phyloP scores from a whole-genome alignment of 2,113 vertebrate species.

The Ammodytes marinus region DNA sequence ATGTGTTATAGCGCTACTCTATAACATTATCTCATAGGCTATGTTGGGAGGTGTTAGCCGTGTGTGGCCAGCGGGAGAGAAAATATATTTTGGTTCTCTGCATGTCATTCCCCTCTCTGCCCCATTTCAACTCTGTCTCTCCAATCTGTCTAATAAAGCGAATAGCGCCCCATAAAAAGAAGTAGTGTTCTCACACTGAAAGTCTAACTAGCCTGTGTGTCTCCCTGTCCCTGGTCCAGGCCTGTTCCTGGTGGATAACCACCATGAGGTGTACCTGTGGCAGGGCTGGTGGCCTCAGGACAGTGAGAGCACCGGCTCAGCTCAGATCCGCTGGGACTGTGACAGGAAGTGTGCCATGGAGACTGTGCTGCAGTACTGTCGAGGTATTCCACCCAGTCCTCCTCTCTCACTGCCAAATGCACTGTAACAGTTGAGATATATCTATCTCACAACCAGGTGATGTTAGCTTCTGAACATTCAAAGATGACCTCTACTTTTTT shows the following conservation, averaged over 20 bases:
- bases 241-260: conserved; percentile 95
- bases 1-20: too few relatives aligned
- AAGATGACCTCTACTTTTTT: too few relatives aligned
- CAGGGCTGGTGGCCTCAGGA: conserved; percentile 97
- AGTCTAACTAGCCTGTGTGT: neutral
- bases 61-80: too few relatives aligned
- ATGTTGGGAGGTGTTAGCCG: too few relatives aligned
- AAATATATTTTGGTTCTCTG: too few relatives aligned
- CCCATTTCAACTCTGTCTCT: too few relatives aligned
- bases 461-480: neutral
- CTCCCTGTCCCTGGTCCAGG: conserved; percentile 73
- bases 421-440: too few relatives aligned
- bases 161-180: too few relatives aligned
- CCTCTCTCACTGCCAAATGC: neutral
- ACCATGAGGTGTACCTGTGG: conserved; percentile 97
- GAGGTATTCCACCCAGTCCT: conserved; percentile 79
- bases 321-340: conserved; percentile 92
- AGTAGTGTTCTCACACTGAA: neutral
- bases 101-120: too few relatives aligned
- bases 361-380: conserved; percentile 93
- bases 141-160: too few relatives aligned
- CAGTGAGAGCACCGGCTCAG: conserved; percentile 91
- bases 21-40: too few relatives aligned
- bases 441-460: too few relatives aligned
- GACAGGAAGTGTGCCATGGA: conserved; percentile 96